Evolutionary conservation across 2,888 invertebrate genomes (phyloP).

Genomic region (Xanthorhoe designata): DNA sequence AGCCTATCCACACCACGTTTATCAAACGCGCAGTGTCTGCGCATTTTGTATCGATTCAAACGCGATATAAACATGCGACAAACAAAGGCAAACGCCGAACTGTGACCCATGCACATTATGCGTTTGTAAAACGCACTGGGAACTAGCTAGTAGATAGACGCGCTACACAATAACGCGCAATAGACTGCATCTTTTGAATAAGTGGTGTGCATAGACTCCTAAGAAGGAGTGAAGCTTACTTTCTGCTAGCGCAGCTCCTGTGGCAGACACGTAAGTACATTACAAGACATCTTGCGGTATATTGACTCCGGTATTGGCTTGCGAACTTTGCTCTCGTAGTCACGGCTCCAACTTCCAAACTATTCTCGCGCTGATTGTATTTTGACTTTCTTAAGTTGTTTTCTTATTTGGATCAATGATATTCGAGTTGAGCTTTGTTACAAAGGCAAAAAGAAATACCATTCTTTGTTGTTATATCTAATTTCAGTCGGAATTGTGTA

Average conservation of each 20-base stretch:
- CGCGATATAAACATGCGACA: too few relatives aligned
- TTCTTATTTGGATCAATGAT: constrained; percentile 5
- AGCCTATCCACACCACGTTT: too few relatives aligned
- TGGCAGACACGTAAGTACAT: constrained; percentile 32
- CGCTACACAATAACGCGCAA: too few relatives aligned
- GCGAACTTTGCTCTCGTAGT: constrained; percentile 37
- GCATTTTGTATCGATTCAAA: too few relatives aligned
- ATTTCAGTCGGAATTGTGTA: too few relatives aligned
- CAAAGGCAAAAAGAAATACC: neutral
- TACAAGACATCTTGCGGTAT: constrained; percentile 48
- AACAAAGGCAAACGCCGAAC: too few relatives aligned
- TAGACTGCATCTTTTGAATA: too few relatives aligned
- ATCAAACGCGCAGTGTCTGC: too few relatives aligned
- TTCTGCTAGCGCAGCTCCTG: constrained; percentile 4
- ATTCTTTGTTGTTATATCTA: neutral
- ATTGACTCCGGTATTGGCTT: constrained; percentile 46
- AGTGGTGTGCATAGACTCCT: too few relatives aligned
- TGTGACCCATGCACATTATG: too few relatives aligned
- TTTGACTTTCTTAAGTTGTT: constrained; percentile 22
- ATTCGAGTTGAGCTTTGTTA: neutral
- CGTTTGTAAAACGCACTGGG: too few relatives aligned
- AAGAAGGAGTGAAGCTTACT: neutral
- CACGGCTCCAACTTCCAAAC: constrained; percentile 29
- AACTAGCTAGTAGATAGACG: too few relatives aligned
- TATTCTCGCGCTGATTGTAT: constrained; percentile 32